Conservation (phyloP, 2,888 invertebrate species). For the Ectemnius lituratus region DNA sequence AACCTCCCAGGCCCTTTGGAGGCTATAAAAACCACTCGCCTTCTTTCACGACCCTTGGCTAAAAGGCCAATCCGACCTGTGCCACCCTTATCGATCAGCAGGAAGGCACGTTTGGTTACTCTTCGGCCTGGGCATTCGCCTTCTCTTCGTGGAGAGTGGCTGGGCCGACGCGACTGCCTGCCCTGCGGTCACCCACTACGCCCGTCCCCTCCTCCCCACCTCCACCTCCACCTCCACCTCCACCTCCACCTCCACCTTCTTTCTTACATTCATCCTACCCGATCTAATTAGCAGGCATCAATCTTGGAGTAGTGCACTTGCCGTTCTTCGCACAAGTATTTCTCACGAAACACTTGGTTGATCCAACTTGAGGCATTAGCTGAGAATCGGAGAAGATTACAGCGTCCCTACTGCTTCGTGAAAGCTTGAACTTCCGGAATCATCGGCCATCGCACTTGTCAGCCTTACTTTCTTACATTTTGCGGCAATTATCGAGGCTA, state of each 20-base stretch:
- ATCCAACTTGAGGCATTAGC: conserved; percentile 67
- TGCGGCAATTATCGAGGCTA: too few species aligned
- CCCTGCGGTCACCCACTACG: too few species aligned
- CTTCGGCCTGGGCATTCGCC: conserved; percentile 51
- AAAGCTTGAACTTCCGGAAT: conserved; percentile 64
- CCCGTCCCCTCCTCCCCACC: too few species aligned
- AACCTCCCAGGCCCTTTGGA: conserved; percentile 73
- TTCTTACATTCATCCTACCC: too few species aligned
- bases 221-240: too few species aligned
- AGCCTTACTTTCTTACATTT: conserved; percentile 34
- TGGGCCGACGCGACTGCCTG: too few species aligned
- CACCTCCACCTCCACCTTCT: too few species aligned
- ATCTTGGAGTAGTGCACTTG: too few species aligned
- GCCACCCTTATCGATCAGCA: conserved; percentile 73
- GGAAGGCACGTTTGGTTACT: conserved; percentile 63
- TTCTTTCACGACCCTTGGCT: conserved; percentile 74
- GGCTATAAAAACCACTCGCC: conserved; percentile 78
- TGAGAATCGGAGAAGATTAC: conserved; percentile 54
- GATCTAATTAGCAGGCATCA: too few species aligned
- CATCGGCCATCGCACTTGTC: conserved; percentile 43
- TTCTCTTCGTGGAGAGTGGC: not conserved
- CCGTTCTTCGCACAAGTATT: not conserved
- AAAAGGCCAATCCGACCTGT: conserved; percentile 75
- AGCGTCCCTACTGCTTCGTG: conserved; percentile 59
- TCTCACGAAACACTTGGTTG: conserved; percentile 56